Evolutionary conservation across 2,888 invertebrate genomes (phyloP), one percentile per base, ranked within the genome.

Genomic region (Athalia rosae): DNA sequence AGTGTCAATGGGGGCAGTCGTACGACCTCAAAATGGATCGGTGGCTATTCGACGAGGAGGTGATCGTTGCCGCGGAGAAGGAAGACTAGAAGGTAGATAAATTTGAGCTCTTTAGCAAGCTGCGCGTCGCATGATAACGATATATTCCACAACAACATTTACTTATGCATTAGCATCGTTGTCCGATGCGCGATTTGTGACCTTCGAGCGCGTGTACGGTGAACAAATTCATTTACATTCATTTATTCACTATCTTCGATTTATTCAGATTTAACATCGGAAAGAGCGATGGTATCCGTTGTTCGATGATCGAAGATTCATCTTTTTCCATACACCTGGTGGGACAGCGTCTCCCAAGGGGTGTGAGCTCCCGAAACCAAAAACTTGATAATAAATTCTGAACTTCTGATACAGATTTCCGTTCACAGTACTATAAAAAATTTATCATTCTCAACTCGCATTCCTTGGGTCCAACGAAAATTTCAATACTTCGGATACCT

Each of bases 301-400:
- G 71, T 71, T 58, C 71, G n/a, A 56, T 71, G 56, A 71, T 71
- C 71, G 56, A 71, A 71, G 71, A 71, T 71, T 71, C 50, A 71
- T 71, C 56, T 58, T 45, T 13, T 13, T 9, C 13, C n/a, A 4
- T 43, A 11, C 53, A 7, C 53, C 53, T 7, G 53, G 4, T 4
- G 8, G 7, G 53, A n/a, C 53, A 53, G 45, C 45, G 43, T 43
- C 13, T 71, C 58, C 71, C 58, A 13, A 6, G 71, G 45, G 71
- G 43, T 58, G 11, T 58, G 71, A 71, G 28, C 50, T 28, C n/a
- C 28, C 67, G 28, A 41, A 53, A 15, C 28, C 67, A 6, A 7
- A 15, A 13, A 50, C 69, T 53, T 41, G 53, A 4, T 58, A 15
- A 71, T 58, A 58, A 71, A 71, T 71, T 71, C 50, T 28, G 50